Evolutionary conservation across 2,113 vertebrate species (phyloP), one percentile per base, ranked within the genome.

Genomic region (Tympanuchus pallidicinctus): DNA sequence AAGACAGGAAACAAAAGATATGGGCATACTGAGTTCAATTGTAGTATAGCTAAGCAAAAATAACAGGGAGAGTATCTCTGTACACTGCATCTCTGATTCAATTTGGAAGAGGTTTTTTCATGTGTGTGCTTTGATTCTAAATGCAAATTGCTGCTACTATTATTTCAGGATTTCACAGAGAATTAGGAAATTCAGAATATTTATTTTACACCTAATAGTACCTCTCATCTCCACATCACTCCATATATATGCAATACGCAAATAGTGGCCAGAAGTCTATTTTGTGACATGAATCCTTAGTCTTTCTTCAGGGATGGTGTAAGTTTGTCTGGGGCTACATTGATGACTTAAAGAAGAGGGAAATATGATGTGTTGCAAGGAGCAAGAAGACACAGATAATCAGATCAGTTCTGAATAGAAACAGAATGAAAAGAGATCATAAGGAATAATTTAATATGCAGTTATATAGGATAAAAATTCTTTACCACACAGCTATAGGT

Each of bases 11-110:
- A 76, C 16, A 59, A 66, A 85, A 71, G 24, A 52, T 20, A 36
- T 2, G 16, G 43, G 6, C 20, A 74, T 0, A 1, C 8, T 69
- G 30, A 71, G 2, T 6, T 61, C 34, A 42, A 20, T 12, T 43
- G 50, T n/a, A 6, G 4, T 27, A 66, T 6, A 63, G 16, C 6
- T 60, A n/a, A 34, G 21, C 6, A 81, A 77, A 80, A 92, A 50
- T 14, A 74, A 59, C 18, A 18, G 64, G 16, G 14, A 7, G 0
- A 27, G 4, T 48, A 48, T 36, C 16, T 47, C 27, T n/a, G 8
- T 20, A 19, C 11, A 13, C 28, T 16, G 12, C 60, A 22, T 4
- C 45, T 93, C 56, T 57, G 1, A 40, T 63, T 59, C 61, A 65
- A 2, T 32, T 2, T 67, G 32, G 21, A 14, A 18, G 21, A 57